Base-by-base conservation (phyloP, 2,113 vertebrate genomes). In the Zosterops hypoxanthus region DNA sequence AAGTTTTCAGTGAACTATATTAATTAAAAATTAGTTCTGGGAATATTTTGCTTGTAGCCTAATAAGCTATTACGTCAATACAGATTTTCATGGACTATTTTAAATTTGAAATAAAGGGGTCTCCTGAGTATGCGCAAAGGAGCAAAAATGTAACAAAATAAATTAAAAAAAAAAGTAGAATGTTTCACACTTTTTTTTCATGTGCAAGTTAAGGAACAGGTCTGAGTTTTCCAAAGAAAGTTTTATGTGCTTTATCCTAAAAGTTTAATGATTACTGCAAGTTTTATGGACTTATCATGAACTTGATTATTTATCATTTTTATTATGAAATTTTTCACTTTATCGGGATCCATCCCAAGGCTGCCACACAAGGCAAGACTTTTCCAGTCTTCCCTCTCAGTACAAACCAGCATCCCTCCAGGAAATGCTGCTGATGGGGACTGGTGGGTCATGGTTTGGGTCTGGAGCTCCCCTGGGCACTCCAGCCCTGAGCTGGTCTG, bases 1-100 rank as follows among this genome's bases (percentile, higher is more conserved):
- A 96, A 96, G 95, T 95, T 94, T 96, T 96, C 96, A 95, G 95
- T 97, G 95, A 97, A 95, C 95, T 95, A 90, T 95, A 97, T 97
- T 97, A 97, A 97, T 97, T 97, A 97, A 97, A 97, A 97, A 97
- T 97, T 96, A 97, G 96, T 97, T 97, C 88, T 96, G 97, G 97
- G 96, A 97, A 97, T 97, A 97, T 97, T 96, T 97, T 97, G 96
- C 96, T 95, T 94, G 95, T 96, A 94, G 95, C 95, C 92, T 97
- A 95, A 97, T 96, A 95, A 97, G 91, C 94, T 96, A 93, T 96
- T 97, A 95, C 95, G 94, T 97, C 95, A 97, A 96, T 96, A 96
- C 92, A 95, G 91, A 96, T 97, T 96, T 96, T 94, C 92, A 94
- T 72, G 79, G 86, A 75, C 91, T 96, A 85, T 82, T 96, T 97